phyloP scores from a whole-genome alignment of 2,113 vertebrate genomes.

The Ancistrus triradiatus region DNA sequence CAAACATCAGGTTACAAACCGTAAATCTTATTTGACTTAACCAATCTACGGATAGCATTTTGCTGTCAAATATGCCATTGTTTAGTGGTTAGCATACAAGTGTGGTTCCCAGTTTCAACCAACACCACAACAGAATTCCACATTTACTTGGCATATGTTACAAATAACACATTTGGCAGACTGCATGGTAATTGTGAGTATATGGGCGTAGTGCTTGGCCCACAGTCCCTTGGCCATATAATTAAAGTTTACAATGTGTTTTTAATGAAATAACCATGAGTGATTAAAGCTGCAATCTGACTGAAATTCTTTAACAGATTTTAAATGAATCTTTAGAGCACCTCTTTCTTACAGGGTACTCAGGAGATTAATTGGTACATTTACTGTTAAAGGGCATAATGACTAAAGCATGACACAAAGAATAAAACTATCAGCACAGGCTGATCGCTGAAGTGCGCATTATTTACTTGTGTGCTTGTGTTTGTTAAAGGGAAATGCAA shows the following conservation, averaged over 20 bases:
- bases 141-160: conserved; percentile 52
- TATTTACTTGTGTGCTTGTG: neutral
- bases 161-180: conserved; percentile 48
- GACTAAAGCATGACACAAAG: neutral
- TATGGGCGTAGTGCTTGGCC: conserved; percentile 48
- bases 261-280: conserved; percentile 42
- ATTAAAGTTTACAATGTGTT: conserved; percentile 54
- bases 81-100: conserved; percentile 25
- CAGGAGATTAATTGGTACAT: conserved; percentile 3
- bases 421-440: neutral
- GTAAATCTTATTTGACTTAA: neutral
- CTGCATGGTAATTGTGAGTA: conserved; percentile 47
- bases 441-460: neutral
- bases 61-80: conserved; percentile 11
- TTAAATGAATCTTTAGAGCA: conserved; percentile 30
- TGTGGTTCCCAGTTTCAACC: conserved; percentile 34
- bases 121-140: conserved; percentile 42
- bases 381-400: conserved; percentile 5
- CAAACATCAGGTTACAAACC: neutral
- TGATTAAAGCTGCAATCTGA: conserved; percentile 35
- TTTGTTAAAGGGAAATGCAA: too few species aligned
- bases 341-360: conserved; percentile 14
- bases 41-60: neutral
- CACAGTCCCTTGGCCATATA: conserved; percentile 36
- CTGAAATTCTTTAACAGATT: conserved; percentile 18